Evolutionary conservation across 2,888 invertebrate genomes (phyloP).

Genomic region (Drosophila stalkeri): DNA sequence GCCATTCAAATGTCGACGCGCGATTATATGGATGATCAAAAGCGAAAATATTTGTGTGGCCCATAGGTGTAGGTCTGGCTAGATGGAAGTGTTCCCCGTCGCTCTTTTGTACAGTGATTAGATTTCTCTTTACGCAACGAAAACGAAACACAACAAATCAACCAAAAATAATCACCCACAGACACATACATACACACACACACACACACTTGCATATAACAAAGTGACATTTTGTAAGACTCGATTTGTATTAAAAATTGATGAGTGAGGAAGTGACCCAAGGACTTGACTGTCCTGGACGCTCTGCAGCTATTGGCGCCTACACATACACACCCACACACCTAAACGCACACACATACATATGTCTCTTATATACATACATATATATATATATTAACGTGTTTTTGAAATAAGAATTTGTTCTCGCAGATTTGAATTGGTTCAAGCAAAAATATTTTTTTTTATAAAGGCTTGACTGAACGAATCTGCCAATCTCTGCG

Average conservation of each 20-base stretch:
- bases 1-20: constrained; percentile 85
- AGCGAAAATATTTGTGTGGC: constrained; percentile 82
- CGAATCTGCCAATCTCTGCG: constrained; percentile 49
- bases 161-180: constrained; percentile 36
- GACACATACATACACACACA: constrained; percentile 10
- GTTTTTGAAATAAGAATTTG: constrained; percentile 37
- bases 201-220: constrained; percentile 6
- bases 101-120: constrained; percentile 70
- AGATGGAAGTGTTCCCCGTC: not conserved
- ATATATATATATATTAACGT: constrained; percentile 19
- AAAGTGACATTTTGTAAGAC: constrained; percentile 32
- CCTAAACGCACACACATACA: constrained; percentile 7
- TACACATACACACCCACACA: not conserved
- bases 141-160: constrained; percentile 56
- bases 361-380: constrained; percentile 25
- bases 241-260: constrained; percentile 59
- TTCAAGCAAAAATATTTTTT: constrained; percentile 24
- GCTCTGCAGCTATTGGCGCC: constrained; percentile 15
- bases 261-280: constrained; percentile 51
- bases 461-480: constrained; percentile 31
- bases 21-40: constrained; percentile 85
- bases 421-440: constrained; percentile 29
- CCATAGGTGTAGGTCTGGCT: constrained; percentile 60
- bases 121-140: constrained; percentile 62
- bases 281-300: constrained; percentile 13